Conservation (phyloP, 2,888 invertebrate species). For the Blastobasis adustella region DNA sequence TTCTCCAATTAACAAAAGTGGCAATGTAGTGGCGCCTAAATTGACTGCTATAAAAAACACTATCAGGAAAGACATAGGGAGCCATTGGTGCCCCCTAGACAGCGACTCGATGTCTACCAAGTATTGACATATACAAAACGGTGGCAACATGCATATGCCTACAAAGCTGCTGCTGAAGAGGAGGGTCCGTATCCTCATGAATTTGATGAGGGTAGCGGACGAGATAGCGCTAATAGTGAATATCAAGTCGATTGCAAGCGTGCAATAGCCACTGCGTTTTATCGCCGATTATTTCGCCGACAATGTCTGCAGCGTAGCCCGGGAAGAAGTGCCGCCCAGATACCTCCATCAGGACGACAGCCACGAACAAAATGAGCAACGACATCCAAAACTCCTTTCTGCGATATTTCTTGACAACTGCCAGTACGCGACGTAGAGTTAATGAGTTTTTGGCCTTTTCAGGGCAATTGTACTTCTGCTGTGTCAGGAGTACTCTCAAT, state of each 20-base stretch:
- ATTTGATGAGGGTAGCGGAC: conserved; percentile 17
- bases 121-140: conserved; percentile 21
- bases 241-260: conserved; percentile 26
- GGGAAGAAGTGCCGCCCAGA: conserved; percentile 30
- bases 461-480: conserved; percentile 12
- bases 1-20: conserved; percentile 27
- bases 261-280: conserved; percentile 21
- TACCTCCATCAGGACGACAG: conserved; percentile 22
- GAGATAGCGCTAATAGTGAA: conserved; percentile 18
- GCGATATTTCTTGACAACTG: conserved; percentile 16
- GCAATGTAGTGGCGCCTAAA: conserved; percentile 26
- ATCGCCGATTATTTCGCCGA: conserved; percentile 22
- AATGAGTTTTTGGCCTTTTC: conserved; percentile 6
- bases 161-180: conserved; percentile 26
- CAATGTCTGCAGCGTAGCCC: conserved; percentile 29
- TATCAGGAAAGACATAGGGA: conserved; percentile 22
- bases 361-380: conserved; percentile 19
- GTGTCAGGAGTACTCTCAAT: conserved; percentile 24
- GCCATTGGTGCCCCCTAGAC: conserved; percentile 14
- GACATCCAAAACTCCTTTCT: conserved; percentile 24
- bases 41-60: conserved; percentile 24
- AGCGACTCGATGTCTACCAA: conserved; percentile 13
- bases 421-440: conserved; percentile 3
- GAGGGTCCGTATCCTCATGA: conserved; percentile 24
- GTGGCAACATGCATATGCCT: conserved; percentile 18